A percentile compares a stretch with the other conserved stretches of the same genome.
phyloP scores from a whole-genome alignment of 2,888 invertebrate species.

The Nemapogon koenigi region DNA sequence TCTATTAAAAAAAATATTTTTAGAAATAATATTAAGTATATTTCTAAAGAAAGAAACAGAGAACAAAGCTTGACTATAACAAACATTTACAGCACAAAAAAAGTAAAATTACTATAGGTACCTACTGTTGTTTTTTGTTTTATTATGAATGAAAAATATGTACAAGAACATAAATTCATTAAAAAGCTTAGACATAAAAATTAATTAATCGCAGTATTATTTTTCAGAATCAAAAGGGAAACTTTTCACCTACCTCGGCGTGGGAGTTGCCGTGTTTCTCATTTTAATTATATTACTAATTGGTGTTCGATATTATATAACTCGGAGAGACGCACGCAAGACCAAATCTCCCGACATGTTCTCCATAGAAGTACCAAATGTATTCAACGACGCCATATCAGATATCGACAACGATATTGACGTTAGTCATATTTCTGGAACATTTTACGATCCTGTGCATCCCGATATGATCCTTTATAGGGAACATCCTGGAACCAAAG shows the following conservation, averaged over 20 bases:
- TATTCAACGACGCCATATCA: slow-evolving; percentile 46
- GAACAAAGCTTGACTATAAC: too few relatives aligned
- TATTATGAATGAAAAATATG: too few relatives aligned
- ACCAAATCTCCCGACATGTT: slow-evolving; percentile 55
- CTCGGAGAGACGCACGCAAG: slow-evolving; percentile 25
- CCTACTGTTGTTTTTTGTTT: too few relatives aligned
- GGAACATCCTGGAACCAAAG: slow-evolving; percentile 39
- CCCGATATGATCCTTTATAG: slow-evolving; percentile 56
- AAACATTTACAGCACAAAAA: too few relatives aligned
- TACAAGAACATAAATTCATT: too few relatives aligned
- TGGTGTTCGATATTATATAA: slow-evolving; percentile 32
- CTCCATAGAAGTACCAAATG: slow-evolving; percentile 48
- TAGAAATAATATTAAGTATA: too few relatives aligned
- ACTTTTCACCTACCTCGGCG: slow-evolving; percentile 29
- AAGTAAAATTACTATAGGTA: too few relatives aligned
- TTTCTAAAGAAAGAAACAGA: too few relatives aligned
- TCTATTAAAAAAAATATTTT: too few relatives aligned
- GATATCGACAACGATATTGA: slow-evolving; percentile 53
- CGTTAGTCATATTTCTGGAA: slow-evolving; percentile 52
- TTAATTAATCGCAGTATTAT: too few relatives aligned
- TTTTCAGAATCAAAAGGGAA: slow-evolving; percentile 11
- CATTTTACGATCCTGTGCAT: slow-evolving; percentile 42
- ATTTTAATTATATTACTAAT: slow-evolving; percentile 26
- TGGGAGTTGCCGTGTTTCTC: slow-evolving; percentile 26
- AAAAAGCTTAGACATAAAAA: too few relatives aligned